Percentiles rank a stretch among this genome's conserved stretches.
Conservation (phyloP, 2,797 vertebrate genomes). For the Neoniphon sammara region DNA sequence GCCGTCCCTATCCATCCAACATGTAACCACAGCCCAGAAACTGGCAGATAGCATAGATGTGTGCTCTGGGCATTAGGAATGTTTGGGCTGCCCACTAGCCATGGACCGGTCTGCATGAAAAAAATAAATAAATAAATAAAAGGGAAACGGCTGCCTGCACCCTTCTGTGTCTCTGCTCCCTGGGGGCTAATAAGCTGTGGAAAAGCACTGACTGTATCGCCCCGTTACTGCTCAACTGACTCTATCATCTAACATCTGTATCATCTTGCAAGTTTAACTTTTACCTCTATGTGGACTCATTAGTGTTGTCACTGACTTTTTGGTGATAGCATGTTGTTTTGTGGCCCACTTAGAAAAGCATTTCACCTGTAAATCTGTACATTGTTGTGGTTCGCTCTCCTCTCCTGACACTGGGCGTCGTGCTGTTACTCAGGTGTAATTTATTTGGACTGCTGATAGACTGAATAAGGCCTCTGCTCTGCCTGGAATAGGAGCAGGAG, state of each 20-base stretch:
- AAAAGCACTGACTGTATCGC: slow-evolving; percentile 36
- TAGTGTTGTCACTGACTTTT: slow-evolving; percentile 25
- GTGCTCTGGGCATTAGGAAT: slow-evolving; percentile 18
- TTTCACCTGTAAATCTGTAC: background rate
- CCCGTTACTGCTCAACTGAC: slow-evolving; percentile 42
- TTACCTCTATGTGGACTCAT: background rate
- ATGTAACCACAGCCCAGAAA: slow-evolving; percentile 7
- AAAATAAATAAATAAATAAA: too few species aligned
- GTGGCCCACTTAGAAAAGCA: slow-evolving; percentile 8
- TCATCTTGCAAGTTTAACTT: slow-evolving; percentile 12
- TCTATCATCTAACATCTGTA: background rate
- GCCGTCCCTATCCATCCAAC: background rate
- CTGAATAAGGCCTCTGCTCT: slow-evolving; percentile 54
- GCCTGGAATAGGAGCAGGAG: slow-evolving; percentile 38
- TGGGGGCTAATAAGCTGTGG: slow-evolving; percentile 39
- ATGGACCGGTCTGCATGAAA: background rate
- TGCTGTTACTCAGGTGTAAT: slow-evolving; percentile 69
- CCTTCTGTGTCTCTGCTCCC: slow-evolving; percentile 13
- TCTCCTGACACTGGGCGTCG: slow-evolving; percentile 40
- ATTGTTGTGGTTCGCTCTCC: slow-evolving; percentile 27
- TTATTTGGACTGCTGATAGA: slow-evolving; percentile 57
- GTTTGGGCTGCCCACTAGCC: background rate
- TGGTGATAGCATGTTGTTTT: slow-evolving; percentile 28
- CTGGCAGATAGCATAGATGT: background rate
- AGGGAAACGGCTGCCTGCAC: background rate